A percentile compares a stretch with the other conserved stretches of the same genome.
Conservation (phyloP, 2,113 vertebrate genomes). For the Ciconia boyciana region DNA sequence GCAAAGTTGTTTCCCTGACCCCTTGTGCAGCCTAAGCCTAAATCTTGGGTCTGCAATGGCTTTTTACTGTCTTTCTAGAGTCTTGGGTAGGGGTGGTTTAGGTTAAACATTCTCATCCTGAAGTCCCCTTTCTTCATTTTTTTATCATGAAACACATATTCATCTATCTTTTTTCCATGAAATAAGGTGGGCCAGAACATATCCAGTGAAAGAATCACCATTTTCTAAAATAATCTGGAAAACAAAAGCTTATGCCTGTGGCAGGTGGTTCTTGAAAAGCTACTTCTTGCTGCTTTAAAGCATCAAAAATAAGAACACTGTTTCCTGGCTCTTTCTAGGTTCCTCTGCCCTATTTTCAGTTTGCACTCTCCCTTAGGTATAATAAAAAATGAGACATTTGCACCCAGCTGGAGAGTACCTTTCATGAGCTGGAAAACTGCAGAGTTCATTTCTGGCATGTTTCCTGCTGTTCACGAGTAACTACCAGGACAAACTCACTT, state of each 20-base stretch:
- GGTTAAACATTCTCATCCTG: background rate
- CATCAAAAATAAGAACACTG: background rate
- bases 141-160: background rate
- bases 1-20: background rate
- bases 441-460: background rate
- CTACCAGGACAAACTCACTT: slow-evolving; percentile 22
- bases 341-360: slow-evolving; percentile 48
- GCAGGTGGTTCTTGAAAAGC: background rate
- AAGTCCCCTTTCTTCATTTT: background rate
- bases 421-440: slow-evolving; percentile 42
- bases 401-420: slow-evolving; percentile 47
- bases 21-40: background rate
- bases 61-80: background rate
- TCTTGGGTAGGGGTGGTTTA: background rate
- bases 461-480: slow-evolving; percentile 52
- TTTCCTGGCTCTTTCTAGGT: background rate
- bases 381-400: slow-evolving; percentile 52
- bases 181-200: background rate
- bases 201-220: background rate
- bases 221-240: background rate
- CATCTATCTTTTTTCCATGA: background rate
- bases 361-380: slow-evolving; percentile 1
- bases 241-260: background rate
- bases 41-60: background rate
- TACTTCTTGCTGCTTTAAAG: slow-evolving; percentile 6